Percentiles rank a stretch among this genome's conserved stretches.
Evolutionary conservation across 1,140 invertebrate genomes (phyloP).

Genomic region (Mercenaria mercenaria): DNA sequence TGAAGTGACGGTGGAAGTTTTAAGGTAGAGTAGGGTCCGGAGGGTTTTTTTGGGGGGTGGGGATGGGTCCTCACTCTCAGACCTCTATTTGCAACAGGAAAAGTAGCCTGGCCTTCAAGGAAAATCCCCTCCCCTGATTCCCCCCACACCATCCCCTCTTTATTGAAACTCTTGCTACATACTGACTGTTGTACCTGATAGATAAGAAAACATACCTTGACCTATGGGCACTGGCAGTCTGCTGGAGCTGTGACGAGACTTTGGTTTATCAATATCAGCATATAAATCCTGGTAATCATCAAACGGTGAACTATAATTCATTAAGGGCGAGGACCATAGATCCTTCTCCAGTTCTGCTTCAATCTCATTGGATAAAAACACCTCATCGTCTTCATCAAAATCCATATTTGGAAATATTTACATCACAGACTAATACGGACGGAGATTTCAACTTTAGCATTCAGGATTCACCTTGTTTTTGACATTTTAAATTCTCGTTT

Average conservation of each 20-base stretch:
- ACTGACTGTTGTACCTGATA: too few relatives aligned
- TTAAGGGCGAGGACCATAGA: slow-evolving; percentile 82
- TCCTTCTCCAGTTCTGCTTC: slow-evolving; percentile 70
- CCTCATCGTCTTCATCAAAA: slow-evolving; percentile 65
- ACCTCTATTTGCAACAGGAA: too few relatives aligned
- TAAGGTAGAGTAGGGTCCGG: too few relatives aligned
- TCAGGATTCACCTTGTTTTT: background rate
- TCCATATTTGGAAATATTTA: slow-evolving; percentile 41
- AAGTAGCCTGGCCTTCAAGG: too few relatives aligned
- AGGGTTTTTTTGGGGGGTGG: too few relatives aligned
- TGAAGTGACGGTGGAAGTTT: too few relatives aligned
- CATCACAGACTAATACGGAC: slow-evolving; percentile 13
- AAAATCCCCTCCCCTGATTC: too few relatives aligned
- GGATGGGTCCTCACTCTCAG: too few relatives aligned
- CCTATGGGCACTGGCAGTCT: slow-evolving; percentile 8
- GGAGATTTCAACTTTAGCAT: background rate
- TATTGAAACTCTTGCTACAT: too few relatives aligned
- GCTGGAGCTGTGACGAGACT: background rate
- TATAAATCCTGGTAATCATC: slow-evolving; percentile 83
- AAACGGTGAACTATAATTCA: slow-evolving; percentile 83
- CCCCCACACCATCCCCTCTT: too few relatives aligned
- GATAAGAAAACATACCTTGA: background rate
- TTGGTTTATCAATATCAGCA: slow-evolving; percentile 71
- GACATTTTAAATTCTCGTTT: background rate
- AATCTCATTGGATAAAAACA: slow-evolving; percentile 63